Conservation (phyloP, 37 sponge, comb jelly and placozoan species). For the Oopsacas minuta region DNA sequence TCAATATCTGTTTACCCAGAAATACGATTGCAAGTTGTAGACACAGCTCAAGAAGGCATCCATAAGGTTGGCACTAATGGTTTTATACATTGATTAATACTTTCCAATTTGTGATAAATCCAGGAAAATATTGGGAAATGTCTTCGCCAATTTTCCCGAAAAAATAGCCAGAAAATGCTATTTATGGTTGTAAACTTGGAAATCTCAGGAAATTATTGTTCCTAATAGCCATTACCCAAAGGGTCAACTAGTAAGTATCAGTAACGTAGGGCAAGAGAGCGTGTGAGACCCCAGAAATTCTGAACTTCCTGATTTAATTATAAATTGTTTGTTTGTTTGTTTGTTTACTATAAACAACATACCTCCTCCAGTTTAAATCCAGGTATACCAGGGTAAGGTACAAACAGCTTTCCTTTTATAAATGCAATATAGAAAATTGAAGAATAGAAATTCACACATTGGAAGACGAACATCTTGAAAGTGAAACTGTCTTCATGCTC, state of each 20-base stretch:
- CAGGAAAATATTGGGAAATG: background rate
- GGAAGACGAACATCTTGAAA: conserved; percentile 45
- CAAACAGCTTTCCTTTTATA: conserved; percentile 48
- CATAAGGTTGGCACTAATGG: conserved; percentile 75
- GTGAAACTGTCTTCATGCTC: conserved; percentile 47
- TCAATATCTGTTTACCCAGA: conserved; percentile 89
- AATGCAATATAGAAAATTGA: conserved; percentile 54
- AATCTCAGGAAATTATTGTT: too few relatives aligned
- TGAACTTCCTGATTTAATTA: too few relatives aligned
- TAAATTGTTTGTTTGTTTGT: too few relatives aligned
- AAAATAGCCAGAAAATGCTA: too few relatives aligned
- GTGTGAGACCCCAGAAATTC: too few relatives aligned
- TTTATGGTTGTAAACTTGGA: too few relatives aligned
- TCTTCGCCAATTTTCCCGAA: too few relatives aligned
- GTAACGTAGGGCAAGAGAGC: too few relatives aligned
- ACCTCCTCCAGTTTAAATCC: background rate
- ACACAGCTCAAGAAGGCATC: conserved; percentile 89
- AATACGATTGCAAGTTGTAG: conserved; percentile 82
- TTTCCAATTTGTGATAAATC: background rate
- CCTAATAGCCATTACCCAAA: too few relatives aligned
- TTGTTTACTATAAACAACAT: background rate
- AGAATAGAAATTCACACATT: conserved; percentile 48
- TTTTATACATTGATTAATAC: background rate
- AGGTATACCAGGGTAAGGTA: background rate
- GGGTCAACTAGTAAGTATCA: too few relatives aligned